Evolutionary conservation across 2,888 invertebrate species (phyloP).

Genomic region (Netelia melanura): DNA sequence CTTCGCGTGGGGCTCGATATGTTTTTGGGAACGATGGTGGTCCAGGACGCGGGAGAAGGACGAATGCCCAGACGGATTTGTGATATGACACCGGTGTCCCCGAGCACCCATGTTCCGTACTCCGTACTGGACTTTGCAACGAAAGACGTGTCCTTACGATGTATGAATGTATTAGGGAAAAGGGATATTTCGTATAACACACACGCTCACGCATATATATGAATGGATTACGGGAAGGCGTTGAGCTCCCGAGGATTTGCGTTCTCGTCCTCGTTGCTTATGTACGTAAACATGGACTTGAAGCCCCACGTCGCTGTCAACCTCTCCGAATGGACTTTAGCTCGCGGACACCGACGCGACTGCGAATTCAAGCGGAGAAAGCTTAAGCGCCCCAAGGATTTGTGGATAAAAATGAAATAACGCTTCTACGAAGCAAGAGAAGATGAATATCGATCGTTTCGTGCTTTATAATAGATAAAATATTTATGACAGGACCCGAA

Average conservation of each 20-base stretch:
- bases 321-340: slow-evolving; percentile 57
- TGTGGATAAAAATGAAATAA: slow-evolving; percentile 50
- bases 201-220: slow-evolving; percentile 57
- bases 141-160: slow-evolving; percentile 44
- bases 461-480: slow-evolving; percentile 11
- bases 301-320: slow-evolving; percentile 45
- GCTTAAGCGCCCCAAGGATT: slow-evolving; percentile 57
- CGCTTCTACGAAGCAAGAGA: not conserved
- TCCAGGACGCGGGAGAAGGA: not conserved
- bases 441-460: slow-evolving; percentile 47
- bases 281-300: slow-evolving; percentile 48
- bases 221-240: slow-evolving; percentile 82
- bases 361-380: slow-evolving; percentile 40
- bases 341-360: slow-evolving; percentile 10
- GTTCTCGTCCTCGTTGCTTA: slow-evolving; percentile 61
- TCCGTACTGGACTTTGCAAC: slow-evolving; percentile 43
- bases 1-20: not conserved
- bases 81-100: slow-evolving; percentile 50
- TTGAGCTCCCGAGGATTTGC: slow-evolving; percentile 80
- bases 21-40: slow-evolving; percentile 11
- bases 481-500: slow-evolving; percentile 7
- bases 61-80: slow-evolving; percentile 37
- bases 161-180: slow-evolving; percentile 72
- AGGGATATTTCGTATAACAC: slow-evolving; percentile 69
- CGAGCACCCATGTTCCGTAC: slow-evolving; percentile 48